Base-by-base conservation (phyloP, 2,888 invertebrate genomes). In the Noctua janthina region DNA sequence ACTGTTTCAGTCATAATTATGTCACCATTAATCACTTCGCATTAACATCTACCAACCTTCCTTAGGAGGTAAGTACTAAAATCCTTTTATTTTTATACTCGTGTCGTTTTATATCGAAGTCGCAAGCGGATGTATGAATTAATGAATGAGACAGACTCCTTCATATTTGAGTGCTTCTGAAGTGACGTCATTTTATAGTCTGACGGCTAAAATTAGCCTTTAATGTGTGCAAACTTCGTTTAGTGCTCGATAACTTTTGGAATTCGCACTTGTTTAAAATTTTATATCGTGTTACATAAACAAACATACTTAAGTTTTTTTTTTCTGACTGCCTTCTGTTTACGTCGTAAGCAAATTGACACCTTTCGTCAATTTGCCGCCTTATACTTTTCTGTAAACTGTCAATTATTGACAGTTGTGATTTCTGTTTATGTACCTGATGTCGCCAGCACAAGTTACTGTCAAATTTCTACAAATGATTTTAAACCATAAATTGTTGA, bases 121-220 rank as follows among this genome's bases (percentile, higher is more conserved):
- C 23, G 1, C 67, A 76, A 68, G 23, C 88, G 88, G 84, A 88
- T 88, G 88, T 85, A 6, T 43, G 54, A 81, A 83, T 81, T 86
- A 83, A 86, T 88, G 74, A 81, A 75, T 74, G 82, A 70, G 79
- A 74, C 88, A 86, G 79, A 81, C 82, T 62, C n/a, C 79, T 74
- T 74, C 62, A 80, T 51, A 84, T 78, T 67, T 73, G 74, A 79
- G 43, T 79, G 51, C 71, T 69, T 64, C 8, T 67, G 13, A 0
- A 5, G 62, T 87, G 82, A 87, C 87, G 85, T 87, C 78, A 87
- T 71, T 85, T 76, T 23, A 86, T 81, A 46, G 80, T 39, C 66
- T 46, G 35, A 2, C 6, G 5, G 73, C 80, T 83, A 83, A 86
- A 86, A 85, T 85, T 85, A 86, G 75, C 54, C 51, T 77, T 59